A percentile compares a stretch with the other conserved stretches of the same genome.
Conservation (phyloP, 2,113 vertebrate species). For the Trinectes maculatus region DNA sequence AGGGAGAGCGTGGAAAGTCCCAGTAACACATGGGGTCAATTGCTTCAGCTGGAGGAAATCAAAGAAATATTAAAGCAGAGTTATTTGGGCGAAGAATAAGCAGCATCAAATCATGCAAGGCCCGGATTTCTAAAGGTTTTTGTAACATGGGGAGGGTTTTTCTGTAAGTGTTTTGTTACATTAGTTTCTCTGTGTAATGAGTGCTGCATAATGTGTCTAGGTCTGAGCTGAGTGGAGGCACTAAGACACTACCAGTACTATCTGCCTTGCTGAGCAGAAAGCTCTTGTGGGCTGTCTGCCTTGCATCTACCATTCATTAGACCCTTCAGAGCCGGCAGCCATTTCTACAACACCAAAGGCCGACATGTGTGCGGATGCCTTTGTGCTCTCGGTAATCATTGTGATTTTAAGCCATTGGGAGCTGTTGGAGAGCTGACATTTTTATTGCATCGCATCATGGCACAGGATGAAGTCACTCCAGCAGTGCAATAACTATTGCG, state of each 20-base stretch:
- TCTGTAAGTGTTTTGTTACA: too few relatives aligned
- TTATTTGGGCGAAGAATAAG: slow-evolving; percentile 5
- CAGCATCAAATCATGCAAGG: slow-evolving; percentile 11
- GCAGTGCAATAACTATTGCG: slow-evolving; percentile 9
- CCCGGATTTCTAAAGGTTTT: neutral
- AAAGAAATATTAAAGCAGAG: slow-evolving; percentile 62
- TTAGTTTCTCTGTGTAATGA: slow-evolving; percentile 7
- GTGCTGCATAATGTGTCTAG: slow-evolving; percentile 15
- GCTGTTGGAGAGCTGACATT: slow-evolving; percentile 47
- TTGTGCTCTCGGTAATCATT: slow-evolving; percentile 45
- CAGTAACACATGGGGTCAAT: slow-evolving; percentile 73
- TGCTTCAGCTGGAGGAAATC: slow-evolving; percentile 70
- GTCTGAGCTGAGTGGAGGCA: slow-evolving; percentile 17
- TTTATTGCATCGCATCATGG: slow-evolving; percentile 43
- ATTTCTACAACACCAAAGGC: slow-evolving; percentile 45
- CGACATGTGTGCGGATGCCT: slow-evolving; percentile 59
- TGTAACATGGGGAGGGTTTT: too few relatives aligned
- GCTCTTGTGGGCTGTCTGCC: slow-evolving; percentile 20
- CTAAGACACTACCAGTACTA: slow-evolving; percentile 22
- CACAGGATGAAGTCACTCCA: slow-evolving; percentile 24
- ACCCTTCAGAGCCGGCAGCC: slow-evolving; percentile 30
- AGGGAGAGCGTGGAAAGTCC: slow-evolving; percentile 73
- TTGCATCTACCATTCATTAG: slow-evolving; percentile 46
- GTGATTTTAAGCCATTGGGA: slow-evolving; percentile 47
- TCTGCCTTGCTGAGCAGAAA: slow-evolving; percentile 31